A percentile compares a stretch with the other conserved stretches of the same genome.
Conservation (phyloP, 2,888 invertebrate species). For the Dorcus hopei region DNA sequence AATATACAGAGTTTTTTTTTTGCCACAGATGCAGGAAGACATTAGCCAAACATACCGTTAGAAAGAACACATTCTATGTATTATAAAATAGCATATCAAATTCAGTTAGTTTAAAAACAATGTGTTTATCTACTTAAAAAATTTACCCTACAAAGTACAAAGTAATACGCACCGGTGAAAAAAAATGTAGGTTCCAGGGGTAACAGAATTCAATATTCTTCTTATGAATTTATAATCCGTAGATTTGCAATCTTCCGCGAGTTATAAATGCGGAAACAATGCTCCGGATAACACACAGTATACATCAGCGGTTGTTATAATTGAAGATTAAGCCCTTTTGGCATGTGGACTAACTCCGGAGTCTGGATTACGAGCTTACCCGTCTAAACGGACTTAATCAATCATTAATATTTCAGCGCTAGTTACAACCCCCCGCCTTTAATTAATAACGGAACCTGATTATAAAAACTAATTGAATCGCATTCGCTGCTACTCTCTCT, state of each 20-base stretch:
- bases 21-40: no score
- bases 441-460: conserved; percentile 14
- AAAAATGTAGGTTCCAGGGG: no score
- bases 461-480: conserved; percentile 15
- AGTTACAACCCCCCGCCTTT: conserved; percentile 3
- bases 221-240: conserved; percentile 6
- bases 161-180: no score
- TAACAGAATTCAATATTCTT: conserved; percentile 7
- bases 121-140: no score
- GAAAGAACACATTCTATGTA: no score
- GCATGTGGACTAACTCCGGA: conserved; percentile 32
- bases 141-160: no score
- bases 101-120: no score
- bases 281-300: conserved; percentile 3
- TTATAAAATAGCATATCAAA: no score
- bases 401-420: conserved; percentile 32
- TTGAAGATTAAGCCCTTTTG: conserved; percentile 36
- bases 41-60: no score
- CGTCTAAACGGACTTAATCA: conserved; percentile 30
- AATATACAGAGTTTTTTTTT: no score
- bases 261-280: conserved; percentile 18
- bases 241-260: conserved; percentile 8
- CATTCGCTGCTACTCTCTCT: conserved; percentile 1
- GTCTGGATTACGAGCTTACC: conserved; percentile 29
- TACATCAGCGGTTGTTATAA: conserved; percentile 30